These are phyloP conservation scores for Ophonus ardosiacus DNA, from an alignment of 2,888 invertebrate species.

Conservation along the genomic window DNA sequence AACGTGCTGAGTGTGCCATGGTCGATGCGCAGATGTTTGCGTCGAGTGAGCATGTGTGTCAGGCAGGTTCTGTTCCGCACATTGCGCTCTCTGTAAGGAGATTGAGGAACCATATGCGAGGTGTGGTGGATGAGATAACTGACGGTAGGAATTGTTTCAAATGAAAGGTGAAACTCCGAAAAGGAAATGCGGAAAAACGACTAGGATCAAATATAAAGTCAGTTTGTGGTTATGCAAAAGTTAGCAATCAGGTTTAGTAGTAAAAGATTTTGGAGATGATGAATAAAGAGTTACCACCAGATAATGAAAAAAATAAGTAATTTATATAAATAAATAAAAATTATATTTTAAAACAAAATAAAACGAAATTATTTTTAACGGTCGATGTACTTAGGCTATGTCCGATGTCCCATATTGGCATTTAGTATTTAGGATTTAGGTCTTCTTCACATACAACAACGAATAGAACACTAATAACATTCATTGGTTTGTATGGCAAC, in stretches of 20 bases:
- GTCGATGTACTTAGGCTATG: too few species aligned
- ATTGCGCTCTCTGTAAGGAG: conserved; percentile 30
- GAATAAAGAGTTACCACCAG: too few species aligned
- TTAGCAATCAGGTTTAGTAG: background rate
- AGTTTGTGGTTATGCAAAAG: background rate
- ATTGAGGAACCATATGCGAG: conserved; percentile 15
- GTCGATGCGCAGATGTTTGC: conserved; percentile 35
- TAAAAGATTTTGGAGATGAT: too few species aligned
- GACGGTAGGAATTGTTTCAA: background rate
- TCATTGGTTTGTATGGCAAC: too few species aligned
- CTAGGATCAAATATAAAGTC: background rate
- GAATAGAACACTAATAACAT: too few species aligned
- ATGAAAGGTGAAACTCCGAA: background rate
- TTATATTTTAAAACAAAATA: too few species aligned
- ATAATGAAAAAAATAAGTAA: too few species aligned
- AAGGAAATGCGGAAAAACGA: background rate
- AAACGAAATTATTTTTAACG: too few species aligned
- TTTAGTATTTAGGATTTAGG: too few species aligned
- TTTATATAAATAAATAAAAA: too few species aligned
- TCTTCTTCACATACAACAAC: too few species aligned
- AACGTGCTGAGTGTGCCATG: conserved; percentile 19
- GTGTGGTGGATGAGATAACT: conserved; percentile 17
- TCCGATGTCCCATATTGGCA: too few species aligned
- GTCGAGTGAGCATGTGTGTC: conserved; percentile 31
- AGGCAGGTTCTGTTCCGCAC: conserved; percentile 26